Conservation (phyloP, 2,797 vertebrate species). For the Sebastes hubbsi region DNA sequence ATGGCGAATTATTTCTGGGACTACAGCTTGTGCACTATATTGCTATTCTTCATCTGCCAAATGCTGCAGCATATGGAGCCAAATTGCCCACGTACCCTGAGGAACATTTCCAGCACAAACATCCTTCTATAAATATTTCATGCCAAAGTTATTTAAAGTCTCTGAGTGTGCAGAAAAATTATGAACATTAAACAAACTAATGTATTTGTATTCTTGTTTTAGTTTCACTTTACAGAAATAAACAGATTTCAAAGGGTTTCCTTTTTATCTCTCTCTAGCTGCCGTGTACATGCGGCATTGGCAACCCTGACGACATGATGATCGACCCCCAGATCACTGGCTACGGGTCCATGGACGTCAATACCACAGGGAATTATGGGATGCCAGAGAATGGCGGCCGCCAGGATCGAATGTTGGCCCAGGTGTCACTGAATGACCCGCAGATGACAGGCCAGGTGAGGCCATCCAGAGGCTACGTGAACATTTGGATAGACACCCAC, state of each 20-base stretch:
- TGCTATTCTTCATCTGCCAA: conserved; percentile 72
- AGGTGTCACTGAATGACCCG: conserved; percentile 87
- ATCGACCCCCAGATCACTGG: conserved; percentile 87
- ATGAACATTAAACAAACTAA: conserved; percentile 2
- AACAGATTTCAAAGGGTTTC: neutral
- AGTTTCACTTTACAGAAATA: neutral
- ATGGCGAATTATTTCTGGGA: conserved; percentile 62
- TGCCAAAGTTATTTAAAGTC: conserved; percentile 42
- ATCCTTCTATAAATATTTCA: conserved; percentile 59
- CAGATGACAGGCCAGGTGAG: conserved; percentile 85
- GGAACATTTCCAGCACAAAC: conserved; percentile 65
- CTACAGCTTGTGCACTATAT: conserved; percentile 41
- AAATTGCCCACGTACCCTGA: conserved; percentile 63
- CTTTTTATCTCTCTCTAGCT: conserved; percentile 72
- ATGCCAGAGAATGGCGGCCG: conserved; percentile 88
- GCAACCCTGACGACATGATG: conserved; percentile 90
- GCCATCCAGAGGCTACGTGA: conserved; percentile 85
- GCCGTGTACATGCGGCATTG: conserved; percentile 90
- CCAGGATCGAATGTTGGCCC: conserved; percentile 89
- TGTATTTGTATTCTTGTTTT: neutral
- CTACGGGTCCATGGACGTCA: conserved; percentile 89
- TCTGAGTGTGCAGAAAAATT: conserved; percentile 17
- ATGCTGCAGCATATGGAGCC: conserved; percentile 76
- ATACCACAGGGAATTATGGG: conserved; percentile 89
- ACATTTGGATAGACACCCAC: conserved; percentile 93